A percentile compares a stretch with the other conserved stretches of the same genome.
phyloP scores from a whole-genome alignment of 2,888 invertebrate genomes.

The Coelinius sp. region DNA sequence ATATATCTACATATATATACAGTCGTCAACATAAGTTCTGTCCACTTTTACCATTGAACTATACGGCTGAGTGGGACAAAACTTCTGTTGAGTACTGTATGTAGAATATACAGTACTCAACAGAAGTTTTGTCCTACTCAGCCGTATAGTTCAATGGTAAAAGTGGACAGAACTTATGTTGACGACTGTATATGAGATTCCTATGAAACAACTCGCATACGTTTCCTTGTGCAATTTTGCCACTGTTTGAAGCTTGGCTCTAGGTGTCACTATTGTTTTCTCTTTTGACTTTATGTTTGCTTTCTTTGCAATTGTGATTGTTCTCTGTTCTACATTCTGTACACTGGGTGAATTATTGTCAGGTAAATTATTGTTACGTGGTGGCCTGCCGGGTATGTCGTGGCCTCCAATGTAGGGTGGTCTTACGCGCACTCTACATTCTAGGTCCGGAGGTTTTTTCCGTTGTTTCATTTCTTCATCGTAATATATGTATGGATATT shows the following conservation, averaged over 20 bases:
- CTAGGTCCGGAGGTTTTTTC: slow-evolving; percentile 28
- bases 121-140: no score
- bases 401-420: slow-evolving; percentile 34
- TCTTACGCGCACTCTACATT: slow-evolving; percentile 42
- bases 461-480: slow-evolving; percentile 64
- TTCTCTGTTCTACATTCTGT: background rate
- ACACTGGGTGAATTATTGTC: background rate
- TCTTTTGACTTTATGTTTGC: background rate
- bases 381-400: slow-evolving; percentile 17
- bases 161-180: no score
- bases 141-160: no score
- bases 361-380: background rate
- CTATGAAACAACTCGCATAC: background rate
- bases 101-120: no score
- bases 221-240: background rate
- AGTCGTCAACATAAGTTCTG: no score
- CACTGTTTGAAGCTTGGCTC: background rate
- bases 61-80: no score
- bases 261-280: no score
- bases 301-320: background rate
- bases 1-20: no score
- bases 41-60: no score
- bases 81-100: no score
- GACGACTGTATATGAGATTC: no score
- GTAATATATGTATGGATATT: slow-evolving; percentile 74